These are phyloP conservation scores for Leptopterna dolabrata DNA, from an alignment of 2,888 invertebrate species.

Conservation along the genomic window DNA sequence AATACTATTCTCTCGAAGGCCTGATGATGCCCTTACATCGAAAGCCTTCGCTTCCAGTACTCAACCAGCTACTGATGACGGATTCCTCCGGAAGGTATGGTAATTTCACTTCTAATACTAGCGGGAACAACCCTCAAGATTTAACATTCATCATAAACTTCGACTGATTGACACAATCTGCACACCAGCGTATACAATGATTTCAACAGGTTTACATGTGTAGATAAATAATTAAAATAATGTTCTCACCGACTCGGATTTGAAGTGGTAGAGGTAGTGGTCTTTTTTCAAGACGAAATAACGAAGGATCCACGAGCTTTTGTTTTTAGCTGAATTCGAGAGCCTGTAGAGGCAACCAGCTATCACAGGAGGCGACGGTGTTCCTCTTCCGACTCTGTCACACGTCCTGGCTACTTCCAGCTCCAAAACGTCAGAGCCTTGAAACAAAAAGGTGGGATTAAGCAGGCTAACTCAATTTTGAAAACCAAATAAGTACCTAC, in stretches of 20 bases:
- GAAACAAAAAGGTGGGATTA: not conserved
- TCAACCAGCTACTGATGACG: too few relatives aligned
- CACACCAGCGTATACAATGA: too few relatives aligned
- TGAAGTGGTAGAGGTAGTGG: constrained; percentile 95
- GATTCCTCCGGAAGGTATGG: too few relatives aligned
- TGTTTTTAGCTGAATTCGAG: constrained; percentile 62
- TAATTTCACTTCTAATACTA: too few relatives aligned
- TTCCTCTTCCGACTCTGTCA: constrained; percentile 79
- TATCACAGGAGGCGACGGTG: constrained; percentile 73
- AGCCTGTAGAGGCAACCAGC: constrained; percentile 64
- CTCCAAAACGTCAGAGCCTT: constrained; percentile 80
- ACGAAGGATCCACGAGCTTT: constrained; percentile 79
- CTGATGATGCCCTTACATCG: too few relatives aligned
- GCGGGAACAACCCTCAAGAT: too few relatives aligned
- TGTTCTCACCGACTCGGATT: constrained; percentile 84
- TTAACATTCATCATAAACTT: too few relatives aligned
- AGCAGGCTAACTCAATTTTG: not conserved
- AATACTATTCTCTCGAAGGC: too few relatives aligned
- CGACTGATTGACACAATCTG: too few relatives aligned
- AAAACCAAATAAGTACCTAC: not conserved
- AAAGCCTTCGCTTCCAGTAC: too few relatives aligned
- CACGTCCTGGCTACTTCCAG: constrained; percentile 90
- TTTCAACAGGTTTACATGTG: too few relatives aligned
- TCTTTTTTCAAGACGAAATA: constrained; percentile 93
- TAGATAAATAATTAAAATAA: too few relatives aligned